Evolutionary conservation across 2,888 invertebrate genomes (phyloP).

Genomic region (Leptopilina drosophilae): DNA sequence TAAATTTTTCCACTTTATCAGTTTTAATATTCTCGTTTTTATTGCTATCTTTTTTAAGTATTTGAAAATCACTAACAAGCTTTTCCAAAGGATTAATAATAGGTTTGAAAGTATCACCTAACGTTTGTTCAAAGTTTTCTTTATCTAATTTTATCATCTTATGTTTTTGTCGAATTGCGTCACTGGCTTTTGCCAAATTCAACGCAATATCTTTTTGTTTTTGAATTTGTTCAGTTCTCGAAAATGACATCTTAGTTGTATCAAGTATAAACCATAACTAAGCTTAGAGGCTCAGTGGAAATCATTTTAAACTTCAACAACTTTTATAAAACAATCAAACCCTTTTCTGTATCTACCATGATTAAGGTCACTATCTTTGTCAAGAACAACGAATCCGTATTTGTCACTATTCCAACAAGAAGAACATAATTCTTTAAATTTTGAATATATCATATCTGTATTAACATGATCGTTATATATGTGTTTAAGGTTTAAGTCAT

Average conservation of each 20-base stretch:
- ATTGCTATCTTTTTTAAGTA: conserved; percentile 21
- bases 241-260: neutral
- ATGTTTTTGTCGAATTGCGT: conserved; percentile 49
- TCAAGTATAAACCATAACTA: conserved; percentile 44
- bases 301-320: neutral
- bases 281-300: neutral
- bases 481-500: neutral
- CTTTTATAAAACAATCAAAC: conserved; percentile 58
- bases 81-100: neutral
- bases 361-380: conserved; percentile 62
- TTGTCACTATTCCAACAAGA: too few relatives aligned
- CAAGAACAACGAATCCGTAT: conserved; percentile 60
- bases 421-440: too few relatives aligned
- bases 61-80: neutral
- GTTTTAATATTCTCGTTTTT: too few relatives aligned
- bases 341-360: conserved; percentile 66
- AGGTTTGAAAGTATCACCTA: conserved; percentile 7
- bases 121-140: conserved; percentile 7
- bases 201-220: conserved; percentile 7
- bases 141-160: conserved; percentile 44
- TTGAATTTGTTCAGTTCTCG: conserved; percentile 7
- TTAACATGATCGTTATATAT: neutral
- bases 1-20: too few relatives aligned
- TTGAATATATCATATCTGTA: too few relatives aligned
- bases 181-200: conserved; percentile 38